A percentile compares a stretch with the other conserved stretches of the same genome.
These are phyloP conservation scores for Bombyx huttoni DNA, from an alignment of 2,888 invertebrate genomes.

Conservation along the genomic window DNA sequence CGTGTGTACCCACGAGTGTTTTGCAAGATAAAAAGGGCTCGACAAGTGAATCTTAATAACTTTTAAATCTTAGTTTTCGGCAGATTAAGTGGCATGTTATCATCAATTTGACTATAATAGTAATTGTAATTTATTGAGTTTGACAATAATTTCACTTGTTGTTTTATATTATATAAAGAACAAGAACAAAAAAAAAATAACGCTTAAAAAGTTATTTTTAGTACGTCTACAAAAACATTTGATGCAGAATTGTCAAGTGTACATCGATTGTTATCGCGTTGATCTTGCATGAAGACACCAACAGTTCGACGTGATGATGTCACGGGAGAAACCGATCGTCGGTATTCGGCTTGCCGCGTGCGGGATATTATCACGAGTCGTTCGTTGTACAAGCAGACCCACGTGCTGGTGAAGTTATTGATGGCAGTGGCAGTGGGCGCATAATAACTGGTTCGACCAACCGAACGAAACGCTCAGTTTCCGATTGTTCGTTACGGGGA, in stretches of 20 bases:
- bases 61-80: too few species aligned
- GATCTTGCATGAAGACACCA: conserved; percentile 34
- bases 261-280: not conserved
- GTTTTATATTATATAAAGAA: too few species aligned
- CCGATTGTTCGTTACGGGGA: conserved; percentile 52
- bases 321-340: conserved; percentile 48
- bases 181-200: too few species aligned
- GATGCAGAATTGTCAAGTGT: not conserved
- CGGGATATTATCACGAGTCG: conserved; percentile 35
- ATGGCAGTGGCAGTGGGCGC: conserved; percentile 62
- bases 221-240: not conserved
- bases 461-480: conserved; percentile 52
- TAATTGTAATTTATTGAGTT: too few species aligned
- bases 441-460: conserved; percentile 61
- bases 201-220: too few species aligned
- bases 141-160: too few species aligned
- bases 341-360: conserved; percentile 28
- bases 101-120: too few species aligned
- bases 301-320: conserved; percentile 51
- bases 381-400: conserved; percentile 36
- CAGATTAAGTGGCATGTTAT: too few species aligned
- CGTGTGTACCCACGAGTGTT: not conserved
- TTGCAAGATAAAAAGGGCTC: too few species aligned
- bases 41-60: too few species aligned
- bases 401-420: conserved; percentile 63